Evolutionary conservation across 2,888 invertebrate genomes (phyloP), one percentile per base, ranked within the genome.

Genomic region (Perithous albicinctus): DNA sequence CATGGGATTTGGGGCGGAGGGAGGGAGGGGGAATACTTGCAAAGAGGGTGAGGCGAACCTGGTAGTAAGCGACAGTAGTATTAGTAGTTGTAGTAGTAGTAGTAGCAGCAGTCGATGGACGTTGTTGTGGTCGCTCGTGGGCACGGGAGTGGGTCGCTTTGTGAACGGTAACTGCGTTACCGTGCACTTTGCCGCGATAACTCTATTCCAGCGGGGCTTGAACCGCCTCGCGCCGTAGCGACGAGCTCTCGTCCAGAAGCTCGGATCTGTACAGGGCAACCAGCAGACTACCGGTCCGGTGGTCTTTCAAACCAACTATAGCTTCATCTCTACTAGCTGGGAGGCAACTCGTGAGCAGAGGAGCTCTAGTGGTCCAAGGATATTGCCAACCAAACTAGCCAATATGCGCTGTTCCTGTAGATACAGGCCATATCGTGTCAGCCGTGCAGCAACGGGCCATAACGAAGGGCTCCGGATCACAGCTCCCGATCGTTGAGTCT

Each of bases 151-250:
- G 83, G 83, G 87, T 85, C 85, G 89, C 91, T 90, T 90, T 90
- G 91, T 89, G 88, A 89, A 86, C 89, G 89, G 88, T 92, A 92
- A 92, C 91, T 88, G 87, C 87, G 90, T 92, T 92, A 92, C 89
- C 89, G 89, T 91, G 91, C 92, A 92, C 92, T 92, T 92, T 91
- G 88, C 90, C 89, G 86, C 88, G 90, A 90, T 91, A 91, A 92
- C 91, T 91, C 90, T 86, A 89, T 91, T 91, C 87, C 87, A 85
- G 64, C 69, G 83, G 73, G 54, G 78, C 74, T 74, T 76, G 77
- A 77, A 80, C 75, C 79, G 32, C 48, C 64, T 51, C 73, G 61
- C 77, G 41, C 61, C 48, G 38, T 51, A 76, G 75, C 64, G 63
- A 12, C 78, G 56, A 73, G 29, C 61, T 82, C 61, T 82, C 70